Conservation (phyloP, 1,140 invertebrate genomes). For the Tenebrio molitor region DNA sequence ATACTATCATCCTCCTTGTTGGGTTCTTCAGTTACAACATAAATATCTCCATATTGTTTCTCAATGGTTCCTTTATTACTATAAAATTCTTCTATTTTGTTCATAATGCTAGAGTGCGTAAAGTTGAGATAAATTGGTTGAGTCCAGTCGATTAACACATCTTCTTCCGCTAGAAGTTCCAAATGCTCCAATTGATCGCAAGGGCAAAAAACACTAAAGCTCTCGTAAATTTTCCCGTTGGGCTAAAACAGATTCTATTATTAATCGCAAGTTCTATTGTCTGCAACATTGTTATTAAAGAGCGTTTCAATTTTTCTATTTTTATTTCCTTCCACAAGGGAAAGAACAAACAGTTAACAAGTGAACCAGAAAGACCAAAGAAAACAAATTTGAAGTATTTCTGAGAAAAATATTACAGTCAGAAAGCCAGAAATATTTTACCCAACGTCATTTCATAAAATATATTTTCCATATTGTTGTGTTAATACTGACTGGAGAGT, state of each 20-base stretch:
- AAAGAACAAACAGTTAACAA: no score
- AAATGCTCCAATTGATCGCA: conserved; percentile 78
- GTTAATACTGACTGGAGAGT: no score
- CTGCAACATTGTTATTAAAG: not conserved
- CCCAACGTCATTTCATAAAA: no score
- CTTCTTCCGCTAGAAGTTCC: conserved; percentile 78
- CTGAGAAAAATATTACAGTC: no score
- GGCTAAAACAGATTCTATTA: conserved; percentile 71
- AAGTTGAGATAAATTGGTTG: conserved; percentile 86
- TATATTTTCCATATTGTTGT: no score
- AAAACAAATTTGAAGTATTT: no score
- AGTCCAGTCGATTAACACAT: conserved; percentile 82
- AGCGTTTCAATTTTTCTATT: no score
- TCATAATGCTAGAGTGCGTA: conserved; percentile 82
- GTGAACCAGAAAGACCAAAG: no score
- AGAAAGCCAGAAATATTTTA: no score
- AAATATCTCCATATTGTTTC: conserved; percentile 82
- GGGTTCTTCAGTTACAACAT: conserved; percentile 66
- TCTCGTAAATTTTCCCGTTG: conserved; percentile 82
- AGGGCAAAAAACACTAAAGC: conserved; percentile 86
- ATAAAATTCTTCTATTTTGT: conserved; percentile 78
- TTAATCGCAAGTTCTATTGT: not conserved
- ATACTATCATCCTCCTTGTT: conserved; percentile 50
- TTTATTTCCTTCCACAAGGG: no score
- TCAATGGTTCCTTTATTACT: conserved; percentile 76